Evolutionary conservation across 2,797 vertebrate genomes (phyloP), one percentile per base, ranked within the genome.

Genomic region (Dermochelys coriacea): DNA sequence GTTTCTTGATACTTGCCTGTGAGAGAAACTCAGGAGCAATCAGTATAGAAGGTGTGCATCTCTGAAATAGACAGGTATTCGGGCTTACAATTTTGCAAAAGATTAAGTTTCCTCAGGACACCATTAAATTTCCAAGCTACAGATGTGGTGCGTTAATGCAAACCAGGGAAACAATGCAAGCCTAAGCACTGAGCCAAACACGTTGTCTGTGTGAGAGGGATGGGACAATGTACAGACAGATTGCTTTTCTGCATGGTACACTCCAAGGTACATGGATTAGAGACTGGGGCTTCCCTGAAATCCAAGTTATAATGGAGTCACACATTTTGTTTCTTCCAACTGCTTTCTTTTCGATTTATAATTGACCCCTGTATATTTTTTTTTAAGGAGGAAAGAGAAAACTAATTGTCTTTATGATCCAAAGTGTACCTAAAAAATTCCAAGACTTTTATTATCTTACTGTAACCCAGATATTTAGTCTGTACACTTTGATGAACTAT

Each of bases 21-120:
- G 9, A 7, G 86, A 84, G 59, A 11, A 47, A 12, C 0, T 0
- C 25, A 75, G 45, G 6, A 27, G 41, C 1, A 27, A 7, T 5
- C 3, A 1, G 50, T 61, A n/a, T 4, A 84, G 18, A 2, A 78
- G 21, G 3, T 16, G 25, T 81, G n/a, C 84, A 45, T 79, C 15
- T 34, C 57, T 75, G 50, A 52, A 57, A 14, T 52, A 74, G 15
- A 31, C 84, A 78, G 37, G 19, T 55, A 71, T 4, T 0, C 61
- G 51, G 54, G 68, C 19, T 83, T 10, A 80, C 49, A 61, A 55
- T 71, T 16, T 49, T 77, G 82, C 15, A 27, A 12, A 45, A 54
- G 3, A 78, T 86, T 7, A 49, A 16, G 27, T 77, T 47, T 77
- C 14, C 14, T 49, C 15, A 77, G 45, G 14, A 29, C 68, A 18